These are phyloP conservation scores for Chrysoperla carnea DNA, from an alignment of 1,140 invertebrate genomes.

Conservation along the genomic window DNA sequence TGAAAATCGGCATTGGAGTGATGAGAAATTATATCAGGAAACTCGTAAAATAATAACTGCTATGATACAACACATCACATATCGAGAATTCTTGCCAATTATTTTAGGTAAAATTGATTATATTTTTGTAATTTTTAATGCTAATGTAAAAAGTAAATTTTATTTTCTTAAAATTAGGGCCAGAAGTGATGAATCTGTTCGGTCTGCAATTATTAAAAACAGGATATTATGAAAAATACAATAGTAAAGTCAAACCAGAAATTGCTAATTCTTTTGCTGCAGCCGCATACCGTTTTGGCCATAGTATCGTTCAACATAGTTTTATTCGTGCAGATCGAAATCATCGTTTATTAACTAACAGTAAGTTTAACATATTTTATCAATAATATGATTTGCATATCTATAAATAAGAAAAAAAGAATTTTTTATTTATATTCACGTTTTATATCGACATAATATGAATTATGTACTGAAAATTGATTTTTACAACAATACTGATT, in stretches of 20 bases:
- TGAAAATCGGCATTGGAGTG: constrained; percentile 74
- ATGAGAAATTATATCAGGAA: constrained; percentile 78
- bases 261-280: constrained; percentile 85
- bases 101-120: constrained; percentile 38
- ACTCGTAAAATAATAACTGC: constrained; percentile 65
- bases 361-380: constrained; percentile 30
- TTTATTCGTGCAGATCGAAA: constrained; percentile 43
- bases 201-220: constrained; percentile 41
- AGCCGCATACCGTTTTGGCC: constrained; percentile 91
- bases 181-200: constrained; percentile 51
- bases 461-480: too few species aligned
- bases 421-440: constrained; percentile 1
- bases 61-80: constrained; percentile 73
- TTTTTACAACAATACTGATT: too few species aligned
- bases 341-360: constrained; percentile 43
- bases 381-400: background rate
- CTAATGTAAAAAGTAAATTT: too few species aligned
- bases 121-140: background rate
- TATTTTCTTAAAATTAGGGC: constrained; percentile 22
- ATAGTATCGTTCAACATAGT: constrained; percentile 74
- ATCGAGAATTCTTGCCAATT: constrained; percentile 74
- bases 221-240: constrained; percentile 55
- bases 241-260: constrained; percentile 62
- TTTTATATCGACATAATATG: constrained; percentile 3
- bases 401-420: background rate